phyloP scores from a whole-genome alignment of 1,140 invertebrate species.

The Ptiloglossa arizonensis region DNA sequence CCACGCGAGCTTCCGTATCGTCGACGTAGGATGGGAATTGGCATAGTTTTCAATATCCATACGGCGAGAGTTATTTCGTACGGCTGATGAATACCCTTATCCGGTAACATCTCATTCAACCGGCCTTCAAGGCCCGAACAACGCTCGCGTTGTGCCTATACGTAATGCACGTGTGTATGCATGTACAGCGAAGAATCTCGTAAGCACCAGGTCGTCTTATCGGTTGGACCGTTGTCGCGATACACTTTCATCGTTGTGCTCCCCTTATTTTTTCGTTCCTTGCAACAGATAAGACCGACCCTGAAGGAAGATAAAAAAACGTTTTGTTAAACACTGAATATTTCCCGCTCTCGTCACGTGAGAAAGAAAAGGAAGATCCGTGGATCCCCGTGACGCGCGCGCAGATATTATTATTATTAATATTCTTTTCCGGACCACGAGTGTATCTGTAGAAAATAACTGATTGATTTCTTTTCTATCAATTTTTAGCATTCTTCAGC shows the following conservation, averaged over 20 bases:
- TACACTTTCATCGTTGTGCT: slow-evolving; percentile 34
- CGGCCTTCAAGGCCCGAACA: slow-evolving; percentile 49
- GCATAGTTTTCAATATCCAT: slow-evolving; percentile 31
- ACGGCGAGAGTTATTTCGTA: slow-evolving; percentile 43
- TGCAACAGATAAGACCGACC: slow-evolving; percentile 18
- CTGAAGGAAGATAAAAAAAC: slow-evolving; percentile 12
- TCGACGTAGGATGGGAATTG: slow-evolving; percentile 8
- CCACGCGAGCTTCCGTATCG: slow-evolving; percentile 9
- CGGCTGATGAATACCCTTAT: slow-evolving; percentile 59
- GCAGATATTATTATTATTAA: too few relatives aligned
- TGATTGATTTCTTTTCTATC: too few relatives aligned
- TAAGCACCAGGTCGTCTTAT: slow-evolving; percentile 49
- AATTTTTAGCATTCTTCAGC: too few relatives aligned
- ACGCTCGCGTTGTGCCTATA: slow-evolving; percentile 58
- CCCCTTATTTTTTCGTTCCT: slow-evolving; percentile 14
- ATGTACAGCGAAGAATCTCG: slow-evolving; percentile 52
- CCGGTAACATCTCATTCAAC: slow-evolving; percentile 51
- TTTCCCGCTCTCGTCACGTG: not conserved
- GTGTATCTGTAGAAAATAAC: too few relatives aligned
- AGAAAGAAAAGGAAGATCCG: too few relatives aligned
- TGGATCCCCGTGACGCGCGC: not conserved
- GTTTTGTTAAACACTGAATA: slow-evolving; percentile 19
- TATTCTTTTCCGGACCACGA: too few relatives aligned
- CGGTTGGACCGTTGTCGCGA: slow-evolving; percentile 47
- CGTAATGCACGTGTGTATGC: slow-evolving; percentile 37